Conservation (phyloP, 64 coral and sea anemone species). For the Montipora cactus region DNA sequence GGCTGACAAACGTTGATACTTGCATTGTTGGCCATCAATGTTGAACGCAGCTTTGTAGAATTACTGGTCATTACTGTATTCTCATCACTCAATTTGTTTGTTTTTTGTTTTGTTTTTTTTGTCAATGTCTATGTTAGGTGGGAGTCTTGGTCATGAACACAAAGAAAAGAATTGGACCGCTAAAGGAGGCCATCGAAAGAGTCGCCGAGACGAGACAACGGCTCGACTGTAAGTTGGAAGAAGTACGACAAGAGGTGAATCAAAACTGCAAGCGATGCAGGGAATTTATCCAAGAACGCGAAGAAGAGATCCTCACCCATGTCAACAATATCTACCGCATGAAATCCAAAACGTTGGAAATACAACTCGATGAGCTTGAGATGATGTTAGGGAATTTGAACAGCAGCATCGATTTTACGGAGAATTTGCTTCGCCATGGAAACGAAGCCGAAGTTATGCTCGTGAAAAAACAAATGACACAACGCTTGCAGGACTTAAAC, state of each 20-base stretch:
- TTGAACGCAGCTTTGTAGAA: too few relatives aligned
- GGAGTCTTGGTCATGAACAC: constrained; percentile 95
- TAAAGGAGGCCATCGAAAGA: constrained; percentile 84
- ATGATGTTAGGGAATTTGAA: constrained; percentile 86
- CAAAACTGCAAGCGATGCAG: constrained; percentile 53
- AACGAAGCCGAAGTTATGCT: constrained; percentile 98
- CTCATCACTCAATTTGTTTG: background rate
- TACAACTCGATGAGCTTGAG: constrained; percentile 75
- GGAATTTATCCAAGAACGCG: constrained; percentile 86
- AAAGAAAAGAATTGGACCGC: constrained; percentile 77
- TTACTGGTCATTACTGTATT: too few relatives aligned
- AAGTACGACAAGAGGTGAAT: constrained; percentile 80
- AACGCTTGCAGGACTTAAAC: constrained; percentile 86
- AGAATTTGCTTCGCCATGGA: constrained; percentile 88
- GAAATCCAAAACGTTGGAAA: constrained; percentile 88
- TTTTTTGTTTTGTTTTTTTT: background rate
- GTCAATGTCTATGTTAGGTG: constrained; percentile 47
- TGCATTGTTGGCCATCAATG: too few relatives aligned
- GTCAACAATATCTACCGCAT: constrained; percentile 86
- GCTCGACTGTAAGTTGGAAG: constrained; percentile 75
- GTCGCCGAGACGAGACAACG: constrained; percentile 78
- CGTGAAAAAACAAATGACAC: constrained; percentile 94
- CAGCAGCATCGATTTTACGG: constrained; percentile 94
- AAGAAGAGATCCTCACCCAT: constrained; percentile 85
- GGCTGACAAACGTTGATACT: too few relatives aligned